Base-by-base conservation (phyloP, 2,888 invertebrate species). In the Chesias legatella region DNA sequence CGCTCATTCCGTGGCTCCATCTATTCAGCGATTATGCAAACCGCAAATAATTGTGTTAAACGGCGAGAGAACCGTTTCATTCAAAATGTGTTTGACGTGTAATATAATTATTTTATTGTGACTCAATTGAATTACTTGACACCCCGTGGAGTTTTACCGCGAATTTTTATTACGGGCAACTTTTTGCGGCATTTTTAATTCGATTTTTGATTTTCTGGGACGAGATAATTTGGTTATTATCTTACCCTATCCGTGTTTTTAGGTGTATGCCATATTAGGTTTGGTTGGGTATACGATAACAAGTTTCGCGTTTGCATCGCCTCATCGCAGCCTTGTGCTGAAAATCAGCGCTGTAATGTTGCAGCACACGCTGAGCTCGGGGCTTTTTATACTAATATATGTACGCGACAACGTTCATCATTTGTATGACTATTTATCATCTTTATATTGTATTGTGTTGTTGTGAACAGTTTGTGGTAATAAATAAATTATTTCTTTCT, bases 21-120 rank as follows among this genome's bases (percentile, higher is more conserved):
- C 59, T 60, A 67, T 66, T 64, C 67, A 56, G 64, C 63, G 72
- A 78, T 82, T 80, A 84, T 83, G 82, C 75, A 79, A 79, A 84
- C 63, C 73, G 65, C 71, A 61, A 63, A 62, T 81, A 81, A 83
- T 75, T 68, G 63, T 64, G 67, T 77, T 77, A 73, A 64, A 68
- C 62, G 65, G 51, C 57, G 56, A 46, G 53, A 58, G 63, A 61
- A 60, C 69, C 65, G 71, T 75, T 73, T 54, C 64, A 60, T 59
- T 70, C 66, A 57, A 75, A 79, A 79, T 79, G 79, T 78, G 80
- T 81, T 80, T 81, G 79, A 81, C 78, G 79, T 63, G 56, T 77
- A 80, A 83, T 81, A 73, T 62, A 68, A 80, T 83, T 79, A 81
- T 77, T 78, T 80, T 75, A 79, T 78, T 78, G 76, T 70, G 65